Evolutionary conservation across 2,113 vertebrate genomes (phyloP).

Genomic region (Polyodon spathula): DNA sequence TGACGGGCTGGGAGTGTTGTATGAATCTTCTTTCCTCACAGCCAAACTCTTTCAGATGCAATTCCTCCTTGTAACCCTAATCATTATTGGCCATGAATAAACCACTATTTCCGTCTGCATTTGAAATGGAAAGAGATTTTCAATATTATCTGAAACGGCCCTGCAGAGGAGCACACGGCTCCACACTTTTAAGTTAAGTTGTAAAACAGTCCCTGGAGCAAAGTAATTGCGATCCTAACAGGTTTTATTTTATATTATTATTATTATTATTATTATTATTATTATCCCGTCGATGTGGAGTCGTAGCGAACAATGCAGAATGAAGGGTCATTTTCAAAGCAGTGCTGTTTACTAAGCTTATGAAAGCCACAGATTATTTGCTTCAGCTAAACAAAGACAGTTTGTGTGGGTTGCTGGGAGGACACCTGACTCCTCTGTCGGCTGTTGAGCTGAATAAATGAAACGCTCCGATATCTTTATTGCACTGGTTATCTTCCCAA

Average conservation of each 20-base stretch:
- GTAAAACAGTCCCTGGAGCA: background rate
- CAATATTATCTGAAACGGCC: background rate
- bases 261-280: background rate
- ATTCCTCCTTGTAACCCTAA: background rate
- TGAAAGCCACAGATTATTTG: background rate
- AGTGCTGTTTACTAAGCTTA: background rate
- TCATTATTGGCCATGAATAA: background rate
- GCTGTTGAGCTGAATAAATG: background rate
- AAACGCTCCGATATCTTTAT: conserved; percentile 6
- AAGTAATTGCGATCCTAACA: background rate
- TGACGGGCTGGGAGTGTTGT: too few species aligned
- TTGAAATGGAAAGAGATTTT: background rate
- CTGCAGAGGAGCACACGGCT: background rate
- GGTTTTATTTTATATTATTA: background rate
- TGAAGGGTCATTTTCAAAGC: background rate
- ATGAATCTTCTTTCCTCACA: too few species aligned
- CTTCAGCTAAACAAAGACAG: conserved; percentile 2
- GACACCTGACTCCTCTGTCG: background rate
- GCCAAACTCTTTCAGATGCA: too few species aligned
- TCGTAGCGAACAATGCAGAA: background rate
- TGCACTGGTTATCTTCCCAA: background rate
- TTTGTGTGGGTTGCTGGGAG: background rate
- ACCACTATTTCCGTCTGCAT: background rate
- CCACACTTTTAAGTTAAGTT: background rate
- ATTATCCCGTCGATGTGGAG: background rate